phyloP scores from a whole-genome alignment of 1,140 invertebrate genomes.

The Drosophila navojoa region DNA sequence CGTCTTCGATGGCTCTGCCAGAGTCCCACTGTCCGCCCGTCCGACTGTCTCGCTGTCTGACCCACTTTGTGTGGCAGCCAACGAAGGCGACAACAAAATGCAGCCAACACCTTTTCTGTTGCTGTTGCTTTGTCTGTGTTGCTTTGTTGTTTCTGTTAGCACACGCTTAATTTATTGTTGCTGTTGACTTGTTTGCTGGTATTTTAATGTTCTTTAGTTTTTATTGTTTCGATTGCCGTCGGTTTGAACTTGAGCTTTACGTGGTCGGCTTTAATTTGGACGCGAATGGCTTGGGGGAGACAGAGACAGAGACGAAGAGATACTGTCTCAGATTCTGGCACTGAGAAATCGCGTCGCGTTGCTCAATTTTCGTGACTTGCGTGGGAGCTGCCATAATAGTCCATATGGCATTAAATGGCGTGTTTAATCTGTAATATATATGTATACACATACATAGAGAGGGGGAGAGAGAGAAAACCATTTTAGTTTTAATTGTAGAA shows the following conservation, averaged over 20 bases:
- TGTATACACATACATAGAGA: conserved; percentile 34
- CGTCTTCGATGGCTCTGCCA: conserved; percentile 9
- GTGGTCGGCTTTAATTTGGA: conserved; percentile 49
- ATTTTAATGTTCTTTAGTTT: conserved; percentile 41
- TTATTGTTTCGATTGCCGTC: conserved; percentile 51
- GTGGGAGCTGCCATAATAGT: conserved; percentile 74
- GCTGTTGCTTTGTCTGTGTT: neutral
- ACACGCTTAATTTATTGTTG: conserved; percentile 43
- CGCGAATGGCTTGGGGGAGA: conserved; percentile 13
- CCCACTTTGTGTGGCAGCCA: conserved; percentile 51
- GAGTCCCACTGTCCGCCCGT: neutral
- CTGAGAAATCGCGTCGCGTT: conserved; percentile 47
- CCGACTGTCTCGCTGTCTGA: conserved; percentile 38
- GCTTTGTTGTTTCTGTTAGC: conserved; percentile 37
- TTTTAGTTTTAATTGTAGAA: conserved; percentile 67
- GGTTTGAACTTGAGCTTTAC: conserved; percentile 54
- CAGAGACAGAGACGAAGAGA: conserved; percentile 16
- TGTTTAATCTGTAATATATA: conserved; percentile 75
- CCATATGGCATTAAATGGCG: conserved; percentile 72
- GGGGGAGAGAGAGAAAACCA: conserved; percentile 33
- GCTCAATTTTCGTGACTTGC: conserved; percentile 77
- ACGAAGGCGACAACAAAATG: conserved; percentile 40
- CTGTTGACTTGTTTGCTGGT: conserved; percentile 17
- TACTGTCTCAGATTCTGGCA: conserved; percentile 26
- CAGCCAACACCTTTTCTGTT: conserved; percentile 48